Evolutionary conservation across 2,113 vertebrate species (phyloP).

Genomic region (Odocoileus virginianus): DNA sequence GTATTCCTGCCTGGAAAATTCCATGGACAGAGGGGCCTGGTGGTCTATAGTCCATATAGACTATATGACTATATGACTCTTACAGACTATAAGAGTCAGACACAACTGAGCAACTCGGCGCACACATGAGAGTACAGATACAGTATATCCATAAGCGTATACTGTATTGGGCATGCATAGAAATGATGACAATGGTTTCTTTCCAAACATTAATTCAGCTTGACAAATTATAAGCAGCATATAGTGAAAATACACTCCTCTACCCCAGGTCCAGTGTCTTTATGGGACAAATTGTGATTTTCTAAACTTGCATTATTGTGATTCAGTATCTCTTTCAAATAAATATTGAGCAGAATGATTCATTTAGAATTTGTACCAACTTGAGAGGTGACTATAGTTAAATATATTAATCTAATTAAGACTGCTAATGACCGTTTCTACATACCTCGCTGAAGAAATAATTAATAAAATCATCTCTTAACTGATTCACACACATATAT

Average conservation of each 20-base stretch:
- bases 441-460: slow-evolving; percentile 31
- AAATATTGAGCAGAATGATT: slow-evolving; percentile 5
- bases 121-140: not conserved
- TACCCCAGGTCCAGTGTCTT: not conserved
- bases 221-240: not conserved
- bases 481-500: not conserved
- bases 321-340: not conserved
- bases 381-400: not conserved
- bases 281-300: not conserved
- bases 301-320: not conserved
- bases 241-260: not conserved
- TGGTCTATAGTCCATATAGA: not conserved
- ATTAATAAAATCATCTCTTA: not conserved
- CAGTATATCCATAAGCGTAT: not conserved
- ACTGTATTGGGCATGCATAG: not conserved
- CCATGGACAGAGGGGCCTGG: not conserved
- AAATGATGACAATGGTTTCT: not conserved
- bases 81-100: not conserved
- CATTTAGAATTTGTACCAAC: slow-evolving; percentile 26
- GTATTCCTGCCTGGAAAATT: not conserved
- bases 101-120: not conserved
- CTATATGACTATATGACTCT: too few relatives aligned
- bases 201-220: not conserved
- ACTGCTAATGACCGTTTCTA: not conserved
- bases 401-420: not conserved